phyloP scores from a whole-genome alignment of 2,888 invertebrate species.

The Torymus tubicola region DNA sequence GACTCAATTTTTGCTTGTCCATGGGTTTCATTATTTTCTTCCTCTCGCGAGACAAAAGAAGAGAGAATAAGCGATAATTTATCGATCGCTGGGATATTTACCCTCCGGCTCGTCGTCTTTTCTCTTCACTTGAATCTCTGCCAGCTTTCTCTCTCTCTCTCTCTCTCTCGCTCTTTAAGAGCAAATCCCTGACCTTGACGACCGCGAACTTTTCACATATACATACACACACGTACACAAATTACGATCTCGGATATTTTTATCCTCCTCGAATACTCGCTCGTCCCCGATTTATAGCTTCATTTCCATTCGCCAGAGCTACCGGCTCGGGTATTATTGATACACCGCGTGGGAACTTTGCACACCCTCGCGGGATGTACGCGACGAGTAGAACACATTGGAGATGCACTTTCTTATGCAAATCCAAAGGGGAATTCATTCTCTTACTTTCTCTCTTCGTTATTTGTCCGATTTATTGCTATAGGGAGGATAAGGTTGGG shows the following conservation, averaged over 20 bases:
- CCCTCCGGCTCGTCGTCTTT: not conserved
- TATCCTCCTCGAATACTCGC: not conserved
- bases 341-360: too few relatives aligned
- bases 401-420: conserved; percentile 34
- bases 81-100: not conserved
- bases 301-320: conserved; percentile 6
- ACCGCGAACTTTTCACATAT: not conserved
- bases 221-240: not conserved
- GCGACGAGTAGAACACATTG: too few relatives aligned
- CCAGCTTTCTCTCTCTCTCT: not conserved
- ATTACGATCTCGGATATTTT: conserved; percentile 6
- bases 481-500: too few relatives aligned
- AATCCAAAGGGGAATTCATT: conserved; percentile 11
- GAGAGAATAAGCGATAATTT: too few relatives aligned
- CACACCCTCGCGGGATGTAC: too few relatives aligned
- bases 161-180: conserved; percentile 7
- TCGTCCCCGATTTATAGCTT: conserved; percentile 31
- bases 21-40: not conserved
- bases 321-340: too few relatives aligned
- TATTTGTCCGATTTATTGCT: too few relatives aligned
- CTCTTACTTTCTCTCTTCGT: too few relatives aligned
- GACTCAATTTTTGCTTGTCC: too few relatives aligned
- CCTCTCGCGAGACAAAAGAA: not conserved
- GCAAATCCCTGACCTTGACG: conserved; percentile 8
- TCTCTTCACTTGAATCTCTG: too few relatives aligned